phyloP scores from a whole-genome alignment of 2,888 invertebrate genomes.

The Metopia argyrocephala region DNA sequence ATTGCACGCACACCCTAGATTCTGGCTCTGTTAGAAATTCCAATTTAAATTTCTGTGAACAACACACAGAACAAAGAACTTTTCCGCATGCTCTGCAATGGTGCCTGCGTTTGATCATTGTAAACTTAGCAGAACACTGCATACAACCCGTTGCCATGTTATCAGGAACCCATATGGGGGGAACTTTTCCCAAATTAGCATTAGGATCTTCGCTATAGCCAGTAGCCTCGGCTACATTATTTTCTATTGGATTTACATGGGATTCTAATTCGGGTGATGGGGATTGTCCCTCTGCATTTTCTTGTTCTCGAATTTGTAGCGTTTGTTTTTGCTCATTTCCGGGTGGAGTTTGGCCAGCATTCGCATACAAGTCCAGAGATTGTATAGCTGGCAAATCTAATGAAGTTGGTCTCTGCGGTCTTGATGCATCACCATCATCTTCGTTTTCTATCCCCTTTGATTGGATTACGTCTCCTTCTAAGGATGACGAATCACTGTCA shows the following conservation, averaged over 20 bases:
- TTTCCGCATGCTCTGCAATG: slow-evolving; percentile 93
- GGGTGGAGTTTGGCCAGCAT: slow-evolving; percentile 76
- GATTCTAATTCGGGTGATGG: slow-evolving; percentile 20
- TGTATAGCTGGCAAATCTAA: slow-evolving; percentile 72
- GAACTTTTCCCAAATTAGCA: slow-evolving; percentile 83
- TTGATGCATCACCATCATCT: slow-evolving; percentile 60
- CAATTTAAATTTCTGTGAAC: slow-evolving; percentile 84
- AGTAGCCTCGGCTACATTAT: slow-evolving; percentile 70
- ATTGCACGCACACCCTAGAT: slow-evolving; percentile 87
- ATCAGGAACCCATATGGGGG: slow-evolving; percentile 93
- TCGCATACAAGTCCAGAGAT: slow-evolving; percentile 68
- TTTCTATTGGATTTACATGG: slow-evolving; percentile 5
- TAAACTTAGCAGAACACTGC: slow-evolving; percentile 89
- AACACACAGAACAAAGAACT: slow-evolving; percentile 89
- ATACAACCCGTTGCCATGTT: slow-evolving; percentile 88
- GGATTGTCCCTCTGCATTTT: slow-evolving; percentile 4
- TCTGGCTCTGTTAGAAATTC: slow-evolving; percentile 87
- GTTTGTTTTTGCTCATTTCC: slow-evolving; percentile 65
- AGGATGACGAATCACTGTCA: slow-evolving; percentile 69
- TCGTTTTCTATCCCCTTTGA: slow-evolving; percentile 51
- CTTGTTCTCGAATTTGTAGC: background rate
- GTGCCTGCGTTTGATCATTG: slow-evolving; percentile 89
- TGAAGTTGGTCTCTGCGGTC: slow-evolving; percentile 76
- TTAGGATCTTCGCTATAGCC: slow-evolving; percentile 74
- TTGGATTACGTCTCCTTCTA: slow-evolving; percentile 62